Conservation (phyloP, 37 sponge, comb jelly and placozoan species). For the Geodia barretti region DNA sequence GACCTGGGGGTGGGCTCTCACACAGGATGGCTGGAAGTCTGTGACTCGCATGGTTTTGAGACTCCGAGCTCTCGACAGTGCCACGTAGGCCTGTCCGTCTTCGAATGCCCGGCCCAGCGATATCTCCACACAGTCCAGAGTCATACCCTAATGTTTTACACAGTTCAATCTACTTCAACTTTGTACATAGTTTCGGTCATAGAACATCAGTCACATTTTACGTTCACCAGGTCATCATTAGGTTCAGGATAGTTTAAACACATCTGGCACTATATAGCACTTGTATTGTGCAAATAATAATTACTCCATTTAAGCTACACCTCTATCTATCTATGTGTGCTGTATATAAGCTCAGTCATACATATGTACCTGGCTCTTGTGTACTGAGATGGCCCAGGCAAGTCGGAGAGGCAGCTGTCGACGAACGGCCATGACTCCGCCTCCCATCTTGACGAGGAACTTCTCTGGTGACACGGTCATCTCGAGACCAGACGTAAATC, state of each 20-base stretch:
- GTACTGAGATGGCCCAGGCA: conserved; percentile 94
- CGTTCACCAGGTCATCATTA: no score
- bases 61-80: conserved; percentile 82
- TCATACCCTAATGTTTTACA: conserved; percentile 95
- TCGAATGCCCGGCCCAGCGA: conserved; percentile 82
- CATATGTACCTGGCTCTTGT: conserved; percentile 85
- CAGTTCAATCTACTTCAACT: no score
- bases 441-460: conserved; percentile 55
- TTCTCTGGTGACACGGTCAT: conserved; percentile 42
- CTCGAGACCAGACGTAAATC: conserved; percentile 61
- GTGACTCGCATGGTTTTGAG: conserved; percentile 69
- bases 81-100: conserved; percentile 92
- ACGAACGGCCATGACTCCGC: conserved; percentile 51
- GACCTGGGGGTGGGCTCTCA: conserved; percentile 64
- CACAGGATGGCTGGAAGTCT: conserved; percentile 76
- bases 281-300: no score
- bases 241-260: no score
- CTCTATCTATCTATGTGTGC: no score
- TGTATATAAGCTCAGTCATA: not conserved
- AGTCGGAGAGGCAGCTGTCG: conserved; percentile 85
- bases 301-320: no score
- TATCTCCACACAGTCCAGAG: conserved; percentile 91
- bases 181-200: no score
- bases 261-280: no score
- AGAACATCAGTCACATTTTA: no score